These are phyloP conservation scores for Acipenser transmontanus DNA, from an alignment of 2,797 vertebrate species.

Conservation along the genomic window DNA sequence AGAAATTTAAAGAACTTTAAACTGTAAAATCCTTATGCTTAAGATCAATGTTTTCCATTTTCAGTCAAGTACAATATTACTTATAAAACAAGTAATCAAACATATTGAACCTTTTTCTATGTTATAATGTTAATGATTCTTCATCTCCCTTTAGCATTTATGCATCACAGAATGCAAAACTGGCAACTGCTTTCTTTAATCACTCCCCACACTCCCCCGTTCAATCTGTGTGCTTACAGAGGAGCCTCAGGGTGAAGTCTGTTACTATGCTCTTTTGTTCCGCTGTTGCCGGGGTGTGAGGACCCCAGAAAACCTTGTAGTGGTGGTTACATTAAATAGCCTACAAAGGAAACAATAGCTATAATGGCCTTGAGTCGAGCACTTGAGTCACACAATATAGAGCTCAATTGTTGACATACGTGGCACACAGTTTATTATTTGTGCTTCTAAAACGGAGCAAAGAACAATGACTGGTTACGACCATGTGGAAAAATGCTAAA, in stretches of 20 bases:
- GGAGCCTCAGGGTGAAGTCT: conserved; percentile 30
- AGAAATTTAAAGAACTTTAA: too few relatives aligned
- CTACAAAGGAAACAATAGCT: conserved; percentile 30
- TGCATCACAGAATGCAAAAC: too few relatives aligned
- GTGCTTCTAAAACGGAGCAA: not conserved
- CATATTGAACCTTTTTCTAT: too few relatives aligned
- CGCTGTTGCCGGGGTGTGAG: conserved; percentile 21
- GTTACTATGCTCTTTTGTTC: conserved; percentile 40
- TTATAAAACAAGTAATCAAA: too few relatives aligned
- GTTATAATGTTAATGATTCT: too few relatives aligned
- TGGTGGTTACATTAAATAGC: conserved; percentile 1
- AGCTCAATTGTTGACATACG: conserved; percentile 27
- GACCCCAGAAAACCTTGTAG: conserved; percentile 21
- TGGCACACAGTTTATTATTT: not conserved
- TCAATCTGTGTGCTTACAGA: not conserved
- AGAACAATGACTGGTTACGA: not conserved
- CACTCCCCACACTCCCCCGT: not conserved
- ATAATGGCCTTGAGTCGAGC: conserved; percentile 23
- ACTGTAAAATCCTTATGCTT: too few relatives aligned
- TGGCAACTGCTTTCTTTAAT: not conserved
- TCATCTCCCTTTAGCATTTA: too few relatives aligned
- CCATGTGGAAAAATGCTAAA: too few relatives aligned
- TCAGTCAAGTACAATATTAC: too few relatives aligned
- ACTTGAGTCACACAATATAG: conserved; percentile 3
- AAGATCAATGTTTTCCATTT: too few relatives aligned